Percentiles rank a stretch among this genome's conserved stretches.
Evolutionary conservation across 2,113 vertebrate genomes (phyloP).

Genomic region (Onychostruthus taczanowskii): DNA sequence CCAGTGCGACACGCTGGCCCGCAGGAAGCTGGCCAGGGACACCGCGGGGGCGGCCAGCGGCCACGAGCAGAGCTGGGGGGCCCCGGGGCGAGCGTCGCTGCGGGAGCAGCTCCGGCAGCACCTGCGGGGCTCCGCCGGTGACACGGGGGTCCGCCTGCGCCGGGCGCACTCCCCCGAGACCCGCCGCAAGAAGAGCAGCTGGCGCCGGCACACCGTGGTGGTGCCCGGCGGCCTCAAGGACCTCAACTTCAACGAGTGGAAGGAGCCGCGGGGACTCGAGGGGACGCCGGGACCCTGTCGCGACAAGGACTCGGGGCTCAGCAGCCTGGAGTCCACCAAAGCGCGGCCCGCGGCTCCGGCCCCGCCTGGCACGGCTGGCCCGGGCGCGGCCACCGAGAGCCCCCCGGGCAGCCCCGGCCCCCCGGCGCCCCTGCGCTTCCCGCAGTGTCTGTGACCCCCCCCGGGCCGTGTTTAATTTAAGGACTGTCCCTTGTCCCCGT

Average conservation of each 20-base stretch:
- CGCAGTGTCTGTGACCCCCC: conserved; percentile 73
- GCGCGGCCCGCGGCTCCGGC: conserved; percentile 46
- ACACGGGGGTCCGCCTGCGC: conserved; percentile 82
- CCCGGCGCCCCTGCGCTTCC: conserved; percentile 77
- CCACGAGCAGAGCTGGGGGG: not conserved
- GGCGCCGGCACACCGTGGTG: conserved; percentile 92
- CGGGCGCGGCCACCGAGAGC: not conserved
- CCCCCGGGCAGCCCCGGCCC: not conserved
- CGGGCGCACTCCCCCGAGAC: conserved; percentile 88
- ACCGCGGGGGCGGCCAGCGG: not conserved
- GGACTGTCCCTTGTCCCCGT: not conserved
- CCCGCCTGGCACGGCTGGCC: not conserved
- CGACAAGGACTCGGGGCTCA: conserved; percentile 77
- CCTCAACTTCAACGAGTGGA: conserved; percentile 81
- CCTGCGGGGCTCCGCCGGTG: conserved; percentile 82
- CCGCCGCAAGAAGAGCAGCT: conserved; percentile 85
- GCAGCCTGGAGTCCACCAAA: conserved; percentile 79
- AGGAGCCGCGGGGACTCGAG: conserved; percentile 33
- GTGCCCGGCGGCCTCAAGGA: conserved; percentile 78
- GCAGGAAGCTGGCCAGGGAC: conserved; percentile 80
- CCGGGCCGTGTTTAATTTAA: not conserved
- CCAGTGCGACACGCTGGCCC: conserved; percentile 86
- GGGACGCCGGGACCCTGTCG: not conserved
- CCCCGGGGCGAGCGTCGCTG: conserved; percentile 54
- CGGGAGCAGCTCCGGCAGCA: conserved; percentile 84